Conservation (phyloP, 2,797 vertebrate genomes). For the Megaceryle alcyon region DNA sequence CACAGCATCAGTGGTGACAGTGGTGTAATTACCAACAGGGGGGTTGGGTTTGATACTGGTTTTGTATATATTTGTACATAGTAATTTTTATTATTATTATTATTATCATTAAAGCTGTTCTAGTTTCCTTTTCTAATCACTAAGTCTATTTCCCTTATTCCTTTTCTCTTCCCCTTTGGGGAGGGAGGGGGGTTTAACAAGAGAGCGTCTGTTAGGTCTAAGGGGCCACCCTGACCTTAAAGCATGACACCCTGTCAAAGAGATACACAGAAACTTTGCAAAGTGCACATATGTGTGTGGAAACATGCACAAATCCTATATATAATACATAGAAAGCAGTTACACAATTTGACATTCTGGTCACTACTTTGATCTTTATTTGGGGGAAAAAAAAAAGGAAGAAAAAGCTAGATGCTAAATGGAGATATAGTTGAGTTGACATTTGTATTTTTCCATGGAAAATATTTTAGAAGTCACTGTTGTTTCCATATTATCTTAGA, state of each 20-base stretch:
- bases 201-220: no score
- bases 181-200: no score
- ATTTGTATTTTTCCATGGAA: neutral
- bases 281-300: neutral
- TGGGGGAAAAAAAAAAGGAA: neutral
- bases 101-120: no score
- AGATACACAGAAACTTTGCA: neutral
- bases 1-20: no score
- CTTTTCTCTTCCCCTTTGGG: no score
- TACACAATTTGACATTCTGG: neutral
- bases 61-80: no score
- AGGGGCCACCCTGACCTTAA: no score
- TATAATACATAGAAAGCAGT: neutral
- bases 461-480: neutral
- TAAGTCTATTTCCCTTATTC: no score
- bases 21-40: no score
- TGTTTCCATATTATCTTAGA: neutral
- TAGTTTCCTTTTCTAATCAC: no score
- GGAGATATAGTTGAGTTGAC: neutral
- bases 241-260: neutral
- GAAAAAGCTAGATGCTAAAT: neutral
- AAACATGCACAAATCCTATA: neutral
- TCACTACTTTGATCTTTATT: neutral
- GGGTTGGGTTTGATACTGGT: no score
- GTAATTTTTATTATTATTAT: no score